phyloP scores from a whole-genome alignment of 2,797 vertebrate species.

The Otolemur crassicaudatus region DNA sequence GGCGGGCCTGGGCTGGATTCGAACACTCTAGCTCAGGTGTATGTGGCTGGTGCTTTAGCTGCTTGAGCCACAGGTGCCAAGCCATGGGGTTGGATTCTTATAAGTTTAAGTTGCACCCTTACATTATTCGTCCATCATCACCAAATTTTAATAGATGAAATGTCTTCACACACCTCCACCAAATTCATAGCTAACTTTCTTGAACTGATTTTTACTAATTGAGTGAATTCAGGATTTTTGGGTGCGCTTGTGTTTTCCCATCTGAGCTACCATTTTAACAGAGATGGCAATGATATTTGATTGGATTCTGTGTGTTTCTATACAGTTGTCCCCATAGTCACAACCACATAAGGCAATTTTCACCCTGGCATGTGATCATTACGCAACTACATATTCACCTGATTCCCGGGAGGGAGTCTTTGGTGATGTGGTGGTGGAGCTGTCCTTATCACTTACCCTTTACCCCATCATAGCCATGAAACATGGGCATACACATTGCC shows the following conservation, averaged over 20 bases:
- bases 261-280: background rate
- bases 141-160: conserved; percentile 26
- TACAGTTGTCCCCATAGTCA: background rate
- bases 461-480: background rate
- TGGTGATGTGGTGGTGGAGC: background rate
- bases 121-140: background rate
- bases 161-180: background rate
- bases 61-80: too few relatives aligned
- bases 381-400: background rate
- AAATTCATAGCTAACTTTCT: background rate
- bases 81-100: background rate
- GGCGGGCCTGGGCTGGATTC: too few relatives aligned
- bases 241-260: background rate
- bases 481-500: background rate
- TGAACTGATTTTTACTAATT: background rate
- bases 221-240: background rate
- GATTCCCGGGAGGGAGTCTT: conserved; percentile 1
- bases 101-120: background rate
- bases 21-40: too few relatives aligned
- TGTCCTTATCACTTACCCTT: background rate
- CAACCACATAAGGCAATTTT: background rate
- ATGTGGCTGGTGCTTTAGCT: too few relatives aligned
- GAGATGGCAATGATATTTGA: background rate
- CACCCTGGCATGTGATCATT: background rate
- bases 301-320: background rate